A percentile compares a stretch with the other conserved stretches of the same genome.
phyloP scores from a whole-genome alignment of 1,140 invertebrate species.

The Venturia canescens region DNA sequence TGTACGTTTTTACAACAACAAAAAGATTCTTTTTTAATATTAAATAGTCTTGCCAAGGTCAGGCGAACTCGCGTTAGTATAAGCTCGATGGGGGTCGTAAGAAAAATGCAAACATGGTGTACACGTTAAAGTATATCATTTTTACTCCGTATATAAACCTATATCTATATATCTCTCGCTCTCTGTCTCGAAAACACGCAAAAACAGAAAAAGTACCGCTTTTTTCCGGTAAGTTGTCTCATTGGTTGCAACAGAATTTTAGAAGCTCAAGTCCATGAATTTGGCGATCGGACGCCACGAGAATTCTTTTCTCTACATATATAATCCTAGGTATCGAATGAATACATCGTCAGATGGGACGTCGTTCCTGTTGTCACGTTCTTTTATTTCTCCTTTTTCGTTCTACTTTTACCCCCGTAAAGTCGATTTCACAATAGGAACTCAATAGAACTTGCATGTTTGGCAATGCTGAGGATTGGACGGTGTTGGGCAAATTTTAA shows the following conservation, averaged over 20 bases:
- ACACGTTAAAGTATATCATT: slow-evolving; percentile 54
- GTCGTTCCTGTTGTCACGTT: slow-evolving; percentile 12
- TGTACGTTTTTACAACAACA: slow-evolving; percentile 82
- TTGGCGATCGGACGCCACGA: neutral
- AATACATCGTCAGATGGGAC: slow-evolving; percentile 3
- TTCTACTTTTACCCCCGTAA: slow-evolving; percentile 8
- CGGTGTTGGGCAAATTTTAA: slow-evolving; percentile 71
- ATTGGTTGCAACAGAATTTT: slow-evolving; percentile 36
- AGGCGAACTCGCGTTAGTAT: slow-evolving; percentile 20
- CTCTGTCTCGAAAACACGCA: slow-evolving; percentile 42
- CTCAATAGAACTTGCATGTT: slow-evolving; percentile 71
- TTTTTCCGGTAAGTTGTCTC: slow-evolving; percentile 35
- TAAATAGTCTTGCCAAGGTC: slow-evolving; percentile 2
- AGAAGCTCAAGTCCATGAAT: neutral
- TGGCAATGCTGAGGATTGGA: slow-evolving; percentile 68
- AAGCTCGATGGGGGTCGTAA: slow-evolving; percentile 11
- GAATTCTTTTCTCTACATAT: neutral
- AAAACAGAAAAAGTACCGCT: slow-evolving; percentile 62
- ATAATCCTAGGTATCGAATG: neutral
- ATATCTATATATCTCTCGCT: slow-evolving; percentile 66
- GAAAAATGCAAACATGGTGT: slow-evolving; percentile 19
- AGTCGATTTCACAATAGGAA: slow-evolving; percentile 42
- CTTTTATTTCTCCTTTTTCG: slow-evolving; percentile 21
- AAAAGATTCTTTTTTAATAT: slow-evolving; percentile 42
- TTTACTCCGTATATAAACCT: slow-evolving; percentile 61